Conservation (phyloP, 2,888 invertebrate genomes). For the Carcina quercana region DNA sequence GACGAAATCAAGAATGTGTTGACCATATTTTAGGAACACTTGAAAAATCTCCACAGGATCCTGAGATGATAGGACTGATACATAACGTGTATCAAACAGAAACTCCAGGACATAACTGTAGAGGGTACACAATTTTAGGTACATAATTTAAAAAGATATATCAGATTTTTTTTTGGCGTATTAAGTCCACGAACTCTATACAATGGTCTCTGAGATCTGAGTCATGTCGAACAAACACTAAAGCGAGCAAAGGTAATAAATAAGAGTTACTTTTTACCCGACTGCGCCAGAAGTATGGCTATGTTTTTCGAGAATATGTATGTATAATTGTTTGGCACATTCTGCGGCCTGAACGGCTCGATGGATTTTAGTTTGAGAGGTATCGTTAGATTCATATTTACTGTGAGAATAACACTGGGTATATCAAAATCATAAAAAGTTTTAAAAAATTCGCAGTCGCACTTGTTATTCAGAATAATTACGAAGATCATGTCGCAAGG, state of each 20-base stretch:
- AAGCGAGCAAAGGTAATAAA: too few relatives aligned
- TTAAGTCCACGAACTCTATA: not conserved
- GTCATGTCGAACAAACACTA: too few relatives aligned
- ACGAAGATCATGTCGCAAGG: too few relatives aligned
- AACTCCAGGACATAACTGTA: constrained; percentile 74
- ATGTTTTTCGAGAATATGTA: not conserved
- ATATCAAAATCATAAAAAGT: too few relatives aligned
- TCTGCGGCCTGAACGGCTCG: too few relatives aligned
- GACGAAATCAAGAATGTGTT: constrained; percentile 67
- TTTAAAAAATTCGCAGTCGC: too few relatives aligned
- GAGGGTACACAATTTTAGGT: constrained; percentile 75
- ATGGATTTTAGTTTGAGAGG: too few relatives aligned
- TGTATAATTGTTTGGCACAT: not conserved
- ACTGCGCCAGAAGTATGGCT: not conserved
- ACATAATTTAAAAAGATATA: not conserved
- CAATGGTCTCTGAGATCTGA: too few relatives aligned
- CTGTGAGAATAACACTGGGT: too few relatives aligned
- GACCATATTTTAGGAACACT: constrained; percentile 40
- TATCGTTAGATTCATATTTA: too few relatives aligned
- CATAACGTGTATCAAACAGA: constrained; percentile 59
- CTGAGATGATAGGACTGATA: constrained; percentile 62
- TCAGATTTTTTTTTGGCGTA: not conserved
- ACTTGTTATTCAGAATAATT: too few relatives aligned
- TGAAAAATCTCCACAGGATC: constrained; percentile 44
- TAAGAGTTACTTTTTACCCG: not conserved